These are phyloP conservation scores for Zygogramma bicolorata DNA, from an alignment of 2,888 invertebrate species.

Conservation along the genomic window DNA sequence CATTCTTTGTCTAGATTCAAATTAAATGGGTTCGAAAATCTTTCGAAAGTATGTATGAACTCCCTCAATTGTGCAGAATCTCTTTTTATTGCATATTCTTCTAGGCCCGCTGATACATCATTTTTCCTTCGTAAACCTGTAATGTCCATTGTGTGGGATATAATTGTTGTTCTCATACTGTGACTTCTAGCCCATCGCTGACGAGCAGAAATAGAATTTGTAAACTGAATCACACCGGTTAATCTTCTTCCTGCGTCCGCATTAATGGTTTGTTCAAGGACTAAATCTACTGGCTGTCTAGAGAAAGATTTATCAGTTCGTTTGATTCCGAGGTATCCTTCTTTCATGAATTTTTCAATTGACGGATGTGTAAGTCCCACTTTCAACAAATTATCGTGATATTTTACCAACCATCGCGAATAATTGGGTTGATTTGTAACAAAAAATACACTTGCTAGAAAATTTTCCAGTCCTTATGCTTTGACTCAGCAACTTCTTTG, in stretches of 20 bases:
- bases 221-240: conserved; percentile 25
- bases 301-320: conserved; percentile 36
- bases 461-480: conserved; percentile 54
- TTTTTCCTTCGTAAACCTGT: conserved; percentile 27
- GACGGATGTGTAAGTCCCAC: conserved; percentile 16
- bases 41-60: conserved; percentile 21
- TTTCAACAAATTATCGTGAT: conserved; percentile 32
- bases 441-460: too few species aligned
- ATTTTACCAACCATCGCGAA: conserved; percentile 42
- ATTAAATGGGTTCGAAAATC: conserved; percentile 29
- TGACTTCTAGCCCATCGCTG: conserved; percentile 31
- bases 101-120: conserved; percentile 23
- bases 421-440: conserved; percentile 28
- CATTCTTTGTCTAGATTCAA: conserved; percentile 7
- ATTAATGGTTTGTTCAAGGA: conserved; percentile 37
- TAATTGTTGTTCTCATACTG: conserved; percentile 32
- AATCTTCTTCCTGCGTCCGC: conserved; percentile 23
- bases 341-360: background rate
- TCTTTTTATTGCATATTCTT: conserved; percentile 27
- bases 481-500: conserved; percentile 36
- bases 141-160: conserved; percentile 19
- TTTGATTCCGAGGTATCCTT: conserved; percentile 38
- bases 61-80: conserved; percentile 20
- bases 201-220: too few species aligned
- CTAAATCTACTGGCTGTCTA: conserved; percentile 26